phyloP scores from a whole-genome alignment of 2,888 invertebrate genomes.

The Drosophila phalerata region DNA sequence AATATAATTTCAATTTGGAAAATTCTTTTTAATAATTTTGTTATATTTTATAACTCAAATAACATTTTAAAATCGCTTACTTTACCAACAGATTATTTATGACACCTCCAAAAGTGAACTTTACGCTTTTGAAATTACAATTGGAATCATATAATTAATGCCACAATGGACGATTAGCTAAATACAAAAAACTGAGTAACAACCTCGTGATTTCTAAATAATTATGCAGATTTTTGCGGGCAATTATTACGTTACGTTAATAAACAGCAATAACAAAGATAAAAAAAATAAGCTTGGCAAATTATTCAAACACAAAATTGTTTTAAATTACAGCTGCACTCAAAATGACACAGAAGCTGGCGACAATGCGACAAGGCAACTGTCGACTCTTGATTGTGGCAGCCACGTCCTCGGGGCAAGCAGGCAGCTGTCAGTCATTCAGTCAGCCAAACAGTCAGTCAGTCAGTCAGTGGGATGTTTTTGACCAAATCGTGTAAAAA shows the following conservation, averaged over 20 bases:
- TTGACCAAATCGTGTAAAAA: slow-evolving; percentile 80
- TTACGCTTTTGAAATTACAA: slow-evolving; percentile 19
- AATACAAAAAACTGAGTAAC: slow-evolving; percentile 46
- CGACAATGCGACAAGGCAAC: slow-evolving; percentile 52
- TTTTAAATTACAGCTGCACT: slow-evolving; percentile 74
- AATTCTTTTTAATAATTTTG: neutral
- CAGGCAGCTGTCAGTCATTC: slow-evolving; percentile 72
- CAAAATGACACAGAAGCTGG: slow-evolving; percentile 68
- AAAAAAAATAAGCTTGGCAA: slow-evolving; percentile 57
- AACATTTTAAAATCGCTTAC: neutral
- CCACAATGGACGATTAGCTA: slow-evolving; percentile 18
- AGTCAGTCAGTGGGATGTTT: slow-evolving; percentile 74
- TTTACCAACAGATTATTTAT: slow-evolving; percentile 13
- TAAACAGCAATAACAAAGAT: slow-evolving; percentile 37
- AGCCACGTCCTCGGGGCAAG: slow-evolving; percentile 13
- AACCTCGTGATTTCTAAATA: slow-evolving; percentile 80
- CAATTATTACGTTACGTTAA: slow-evolving; percentile 75
- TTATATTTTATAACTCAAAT: too few relatives aligned
- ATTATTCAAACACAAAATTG: slow-evolving; percentile 78
- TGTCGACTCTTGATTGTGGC: slow-evolving; percentile 20
- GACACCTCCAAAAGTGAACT: slow-evolving; percentile 27
- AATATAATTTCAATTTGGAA: neutral
- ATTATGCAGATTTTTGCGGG: slow-evolving; percentile 74
- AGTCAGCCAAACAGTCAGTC: slow-evolving; percentile 59
- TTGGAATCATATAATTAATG: slow-evolving; percentile 38